These are phyloP conservation scores for Eupleurogrammus muticus DNA, from an alignment of 2,797 vertebrate genomes.

Conservation along the genomic window DNA sequence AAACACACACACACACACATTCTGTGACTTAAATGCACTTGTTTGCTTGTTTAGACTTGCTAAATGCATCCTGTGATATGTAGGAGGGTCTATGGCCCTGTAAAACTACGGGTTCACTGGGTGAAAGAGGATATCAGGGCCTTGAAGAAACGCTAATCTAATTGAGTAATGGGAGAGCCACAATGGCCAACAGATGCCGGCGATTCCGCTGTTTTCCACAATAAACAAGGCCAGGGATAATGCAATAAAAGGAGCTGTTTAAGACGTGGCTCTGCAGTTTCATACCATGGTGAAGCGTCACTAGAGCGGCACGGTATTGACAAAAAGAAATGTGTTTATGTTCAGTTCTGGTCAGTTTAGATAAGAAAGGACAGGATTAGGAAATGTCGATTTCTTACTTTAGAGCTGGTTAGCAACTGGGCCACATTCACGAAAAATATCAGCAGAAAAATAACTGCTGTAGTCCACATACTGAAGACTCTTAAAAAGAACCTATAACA, in stretches of 20 bases:
- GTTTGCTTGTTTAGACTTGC: slow-evolving; percentile 2
- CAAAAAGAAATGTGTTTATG: neutral
- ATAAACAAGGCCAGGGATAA: neutral
- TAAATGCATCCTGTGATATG: neutral
- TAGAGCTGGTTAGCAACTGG: no score
- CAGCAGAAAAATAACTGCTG: no score
- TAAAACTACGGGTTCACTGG: neutral
- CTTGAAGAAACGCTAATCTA: neutral
- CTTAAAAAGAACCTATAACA: no score
- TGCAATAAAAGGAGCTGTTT: neutral
- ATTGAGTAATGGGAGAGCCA: neutral
- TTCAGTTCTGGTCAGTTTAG: neutral
- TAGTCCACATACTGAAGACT: no score
- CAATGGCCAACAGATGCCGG: neutral
- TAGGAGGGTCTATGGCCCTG: neutral
- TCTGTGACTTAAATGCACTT: neutral
- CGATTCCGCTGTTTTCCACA: neutral
- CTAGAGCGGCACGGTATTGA: neutral
- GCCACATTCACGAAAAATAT: no score
- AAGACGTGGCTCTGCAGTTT: neutral
- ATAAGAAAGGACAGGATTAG: no score
- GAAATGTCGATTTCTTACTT: no score
- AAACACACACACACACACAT: slow-evolving; percentile 10
- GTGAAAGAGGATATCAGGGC: slow-evolving; percentile 3
- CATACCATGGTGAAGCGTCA: no score